These are phyloP conservation scores for Diaphora mendica DNA, from an alignment of 2,888 invertebrate species.

Conservation along the genomic window DNA sequence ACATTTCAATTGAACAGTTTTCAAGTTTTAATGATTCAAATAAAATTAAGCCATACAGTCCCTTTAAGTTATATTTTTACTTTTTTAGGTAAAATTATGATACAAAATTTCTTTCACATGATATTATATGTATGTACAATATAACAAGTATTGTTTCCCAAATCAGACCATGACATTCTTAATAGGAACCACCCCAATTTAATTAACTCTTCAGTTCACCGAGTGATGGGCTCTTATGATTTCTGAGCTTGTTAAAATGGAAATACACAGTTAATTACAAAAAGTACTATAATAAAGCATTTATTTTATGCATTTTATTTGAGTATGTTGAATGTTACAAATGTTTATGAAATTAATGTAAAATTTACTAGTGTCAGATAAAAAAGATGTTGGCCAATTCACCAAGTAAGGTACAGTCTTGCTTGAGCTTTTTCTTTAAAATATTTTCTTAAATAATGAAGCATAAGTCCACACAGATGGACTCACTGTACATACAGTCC, in stretches of 20 bases:
- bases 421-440: slow-evolving; percentile 21
- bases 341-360: background rate
- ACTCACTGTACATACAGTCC: slow-evolving; percentile 26
- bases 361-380: background rate
- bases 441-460: slow-evolving; percentile 20
- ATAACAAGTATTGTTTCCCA: background rate
- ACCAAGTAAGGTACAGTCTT: slow-evolving; percentile 38
- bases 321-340: background rate
- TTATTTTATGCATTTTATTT: background rate
- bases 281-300: background rate
- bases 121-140: background rate
- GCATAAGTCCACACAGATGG: slow-evolving; percentile 36
- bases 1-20: background rate
- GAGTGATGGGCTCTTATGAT: background rate
- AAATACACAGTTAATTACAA: slow-evolving; percentile 2
- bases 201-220: background rate
- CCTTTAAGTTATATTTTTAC: background rate
- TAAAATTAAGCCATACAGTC: background rate
- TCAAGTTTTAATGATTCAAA: background rate
- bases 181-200: background rate
- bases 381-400: slow-evolving; percentile 18
- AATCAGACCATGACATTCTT: background rate
- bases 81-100: background rate
- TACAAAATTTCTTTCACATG: background rate
- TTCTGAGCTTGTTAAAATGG: background rate